Evolutionary conservation across 2,113 vertebrate genomes (phyloP).

Genomic region (Myotis yumanensis): DNA sequence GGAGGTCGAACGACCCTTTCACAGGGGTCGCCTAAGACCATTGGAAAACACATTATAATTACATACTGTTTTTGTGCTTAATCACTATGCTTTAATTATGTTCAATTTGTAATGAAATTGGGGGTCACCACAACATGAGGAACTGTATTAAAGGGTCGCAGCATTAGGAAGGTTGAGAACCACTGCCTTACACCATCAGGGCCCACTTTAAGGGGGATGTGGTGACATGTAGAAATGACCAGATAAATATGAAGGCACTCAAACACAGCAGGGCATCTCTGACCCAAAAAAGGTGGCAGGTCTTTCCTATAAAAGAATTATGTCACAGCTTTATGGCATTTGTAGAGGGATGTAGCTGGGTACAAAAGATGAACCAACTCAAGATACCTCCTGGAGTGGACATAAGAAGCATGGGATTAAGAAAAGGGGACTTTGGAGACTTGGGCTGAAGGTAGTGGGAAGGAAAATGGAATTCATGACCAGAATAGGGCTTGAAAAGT

Average conservation of each 20-base stretch:
- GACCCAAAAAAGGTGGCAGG: not conserved
- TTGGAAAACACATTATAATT: too few relatives aligned
- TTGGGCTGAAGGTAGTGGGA: fast-evolving
- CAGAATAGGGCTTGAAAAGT: not conserved
- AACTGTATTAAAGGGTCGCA: too few relatives aligned
- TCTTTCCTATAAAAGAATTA: not conserved
- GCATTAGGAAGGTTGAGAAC: too few relatives aligned
- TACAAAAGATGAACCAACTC: not conserved
- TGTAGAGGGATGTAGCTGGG: not conserved
- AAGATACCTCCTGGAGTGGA: not conserved
- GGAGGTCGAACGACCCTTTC: too few relatives aligned
- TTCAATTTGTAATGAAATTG: too few relatives aligned
- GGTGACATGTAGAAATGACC: not conserved
- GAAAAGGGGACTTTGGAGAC: not conserved
- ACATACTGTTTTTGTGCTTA: too few relatives aligned
- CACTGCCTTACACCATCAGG: not conserved
- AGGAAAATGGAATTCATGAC: not conserved
- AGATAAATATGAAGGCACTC: not conserved
- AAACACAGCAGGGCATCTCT: not conserved
- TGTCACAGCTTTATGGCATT: not conserved
- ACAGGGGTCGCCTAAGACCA: too few relatives aligned
- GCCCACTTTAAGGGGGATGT: not conserved
- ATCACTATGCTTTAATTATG: too few relatives aligned
- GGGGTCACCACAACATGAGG: too few relatives aligned
- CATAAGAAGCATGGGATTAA: not conserved